Base-by-base conservation (phyloP, 1,140 invertebrate genomes). In the Heterodera schachtii region DNA sequence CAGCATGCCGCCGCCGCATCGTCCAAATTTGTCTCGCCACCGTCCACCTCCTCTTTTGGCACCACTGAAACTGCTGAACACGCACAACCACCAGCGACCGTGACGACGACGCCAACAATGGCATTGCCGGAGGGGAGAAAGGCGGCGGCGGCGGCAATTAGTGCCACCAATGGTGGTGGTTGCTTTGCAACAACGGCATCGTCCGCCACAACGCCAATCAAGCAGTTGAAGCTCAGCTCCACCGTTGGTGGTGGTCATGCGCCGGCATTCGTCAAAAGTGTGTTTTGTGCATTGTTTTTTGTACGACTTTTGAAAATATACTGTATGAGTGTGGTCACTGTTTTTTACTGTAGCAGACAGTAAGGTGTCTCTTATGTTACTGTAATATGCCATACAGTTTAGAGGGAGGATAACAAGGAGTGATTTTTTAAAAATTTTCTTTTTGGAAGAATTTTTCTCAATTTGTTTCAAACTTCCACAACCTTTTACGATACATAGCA, bases 131-230 rank as follows among this genome's bases (percentile, higher is more conserved):
- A 47, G 47, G 47, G 70, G 47, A 73, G 73, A 46, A 31, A 31
- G 31, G 31, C 46, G 73, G 9, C 19, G 46, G 41, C n/a, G 19
- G 19, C 6, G 43, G 21, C 3, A 41, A 16, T 7, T 6, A 43
- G 19, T 41, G 57, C n/a, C 16, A 76, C 44, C 67, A 41, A 69
- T n/a, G 31, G 43, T 8, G 3, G 11, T 4, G 43, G 31, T 31
- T 31, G 31, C 1, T 31, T 31, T 52, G 77, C 43, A 78, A 31
- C 44, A 31, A 60, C 44, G n/a, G 11, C n/a, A 71, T 79, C 82
- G 41, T 78, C 81, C 3, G 82, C 82, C 41, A 83, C 82, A 19
- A 83, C 82, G 31, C 82, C 82, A 46, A 84, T 84, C 16, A 84
- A 84, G 74, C 81, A 82, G 67, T 57, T 82, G 43, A 82, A 82